Evolutionary conservation across 2,797 vertebrate species (phyloP), one percentile per base, ranked within the genome.

Genomic region (Oreochromis mossambicus): DNA sequence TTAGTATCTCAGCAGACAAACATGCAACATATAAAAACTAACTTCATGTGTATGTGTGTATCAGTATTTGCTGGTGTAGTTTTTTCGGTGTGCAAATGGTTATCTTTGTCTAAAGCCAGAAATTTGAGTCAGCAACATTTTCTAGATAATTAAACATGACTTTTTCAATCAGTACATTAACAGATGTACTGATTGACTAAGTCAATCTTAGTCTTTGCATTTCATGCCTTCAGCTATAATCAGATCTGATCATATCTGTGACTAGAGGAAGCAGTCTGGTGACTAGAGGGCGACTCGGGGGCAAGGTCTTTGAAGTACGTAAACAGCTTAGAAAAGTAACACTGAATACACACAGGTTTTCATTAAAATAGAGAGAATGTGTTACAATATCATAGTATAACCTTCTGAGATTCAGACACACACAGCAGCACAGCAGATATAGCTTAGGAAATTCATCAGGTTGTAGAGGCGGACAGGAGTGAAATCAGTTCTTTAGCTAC

Each of bases 21-120:
- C 24, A 24, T 24, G 24, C 24, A 36, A 36, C 32, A 34, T 34
- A 34, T 34, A 34, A 34, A 34, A 32, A 32, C 29, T 32, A 32
- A 32, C 29, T 34, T 34, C 6, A 34, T 8, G 34, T 36, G 8
- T 36, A 36, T 24, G 24, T 24, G 24, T 36, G 34, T 36, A 36
- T 36, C 34, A 36, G 34, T 36, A 36, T 36, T 36, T 36, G 29
- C 26, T 58, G 14, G 5, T 32, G 1, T 58, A 58, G 17, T 58
- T 32, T 58, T 58, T 32, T 26, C 0, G 1, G 2, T 0, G 3
- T 29, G 13, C 24, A 56, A 56, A 56, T 56, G 13, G 1, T 29
- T 56, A 56, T 56, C 0, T 56, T 56, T 56, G 26, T 56, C 55
- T 56, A 56, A 56, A 56, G 24, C 26, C 26, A 32, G 55, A 3